Conservation (phyloP, 2,888 invertebrate species). For the Sclerodermus sp. region DNA sequence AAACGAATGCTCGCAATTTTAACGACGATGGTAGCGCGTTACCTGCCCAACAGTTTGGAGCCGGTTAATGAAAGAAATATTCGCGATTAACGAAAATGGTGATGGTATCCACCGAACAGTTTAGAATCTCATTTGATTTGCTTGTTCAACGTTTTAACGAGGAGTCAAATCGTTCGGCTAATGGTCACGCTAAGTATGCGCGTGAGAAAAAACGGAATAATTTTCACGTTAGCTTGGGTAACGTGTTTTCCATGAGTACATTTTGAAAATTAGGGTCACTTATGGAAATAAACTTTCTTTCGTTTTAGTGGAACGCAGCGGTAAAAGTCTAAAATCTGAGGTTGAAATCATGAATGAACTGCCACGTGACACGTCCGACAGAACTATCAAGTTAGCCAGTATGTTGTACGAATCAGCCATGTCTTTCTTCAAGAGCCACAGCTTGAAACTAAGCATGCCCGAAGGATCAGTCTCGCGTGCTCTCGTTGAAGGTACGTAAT, state of each 20-base stretch:
- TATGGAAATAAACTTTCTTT: not conserved
- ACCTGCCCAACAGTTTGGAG: no score
- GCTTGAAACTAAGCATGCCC: conserved; percentile 72
- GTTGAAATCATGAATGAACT: conserved; percentile 61
- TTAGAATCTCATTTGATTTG: no score
- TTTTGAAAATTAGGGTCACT: not conserved
- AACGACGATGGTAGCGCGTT: no score
- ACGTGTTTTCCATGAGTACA: not conserved
- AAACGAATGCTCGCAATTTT: no score
- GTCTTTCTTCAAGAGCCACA: conserved; percentile 65
- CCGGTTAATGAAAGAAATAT: no score
- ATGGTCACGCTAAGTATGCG: no score
- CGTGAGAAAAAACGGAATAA: no score
- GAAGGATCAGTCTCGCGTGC: conserved; percentile 71
- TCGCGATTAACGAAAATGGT: no score
- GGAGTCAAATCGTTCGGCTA: no score
- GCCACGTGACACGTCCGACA: conserved; percentile 61
- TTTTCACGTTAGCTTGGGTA: no score
- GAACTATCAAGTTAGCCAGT: conserved; percentile 61
- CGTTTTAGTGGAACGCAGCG: conserved; percentile 44
- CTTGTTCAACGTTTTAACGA: no score
- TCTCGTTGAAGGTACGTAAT: conserved; percentile 71
- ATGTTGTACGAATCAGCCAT: conserved; percentile 63
- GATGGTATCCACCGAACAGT: no score
- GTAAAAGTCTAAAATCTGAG: conserved; percentile 50